Evolutionary conservation across 2,113 vertebrate genomes (phyloP), one percentile per base, ranked within the genome.

Genomic region (Callochromis pleurospilus): DNA sequence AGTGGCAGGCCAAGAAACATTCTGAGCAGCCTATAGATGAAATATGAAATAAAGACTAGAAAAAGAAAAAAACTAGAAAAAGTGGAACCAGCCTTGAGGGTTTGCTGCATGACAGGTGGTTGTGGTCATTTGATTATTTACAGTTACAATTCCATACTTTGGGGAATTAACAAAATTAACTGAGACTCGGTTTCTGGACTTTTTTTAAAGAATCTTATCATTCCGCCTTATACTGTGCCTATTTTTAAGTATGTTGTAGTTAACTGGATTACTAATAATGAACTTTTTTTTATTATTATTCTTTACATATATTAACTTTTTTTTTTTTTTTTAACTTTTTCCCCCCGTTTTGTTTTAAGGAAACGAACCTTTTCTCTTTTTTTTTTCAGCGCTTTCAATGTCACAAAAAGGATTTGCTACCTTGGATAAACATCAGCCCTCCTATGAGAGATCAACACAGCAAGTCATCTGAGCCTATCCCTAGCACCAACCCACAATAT

Each of bases 261-360:
- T 42, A 42, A 42, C 19, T 38, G 7, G 65, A 42, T 70, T 70
- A 15, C 38, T 70, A 42, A n/a, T 15, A 70, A 70, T 70, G 2
- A 70, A 70, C n/a, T 62, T 62, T 60, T 15, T 6, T 5, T 29
- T 29, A 2, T 29, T 31, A 10, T 60, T 62, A 36, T n/a, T 36
- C 9, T 62, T 62, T 36, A 62, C 58, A 33, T 62, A 36, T 62
- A 36, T 62, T 62, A n/a, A 12, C 9, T 62, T 62, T 62, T 19
- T 19, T 0, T 0, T 1, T 21, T 21, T 21, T n/a, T n/a, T n/a
- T n/a, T n/a, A 7, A 62, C 5, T 10, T 19, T 33, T 62, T 7
- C 5, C 7, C 4, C 15, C 10, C 4, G 1, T 58, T 45, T 45
- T 73, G 1, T 73, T 73, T 24, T 45, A 47, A 47, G 40, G 5